phyloP scores from a whole-genome alignment of 2,113 vertebrate genomes.

The Myotis lucifugus region DNA sequence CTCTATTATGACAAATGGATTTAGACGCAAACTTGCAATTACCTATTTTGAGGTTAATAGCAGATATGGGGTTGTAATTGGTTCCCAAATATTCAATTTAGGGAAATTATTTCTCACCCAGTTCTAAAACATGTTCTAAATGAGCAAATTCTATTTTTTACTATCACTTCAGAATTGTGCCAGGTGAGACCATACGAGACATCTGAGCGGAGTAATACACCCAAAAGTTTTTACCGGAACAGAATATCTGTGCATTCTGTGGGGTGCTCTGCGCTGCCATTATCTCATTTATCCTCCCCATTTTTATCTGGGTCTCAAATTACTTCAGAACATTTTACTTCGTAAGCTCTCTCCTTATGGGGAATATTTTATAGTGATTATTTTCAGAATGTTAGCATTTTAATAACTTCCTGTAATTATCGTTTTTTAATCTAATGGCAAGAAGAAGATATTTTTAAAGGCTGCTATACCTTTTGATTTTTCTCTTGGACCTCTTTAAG shows the following conservation, averaged over 20 bases:
- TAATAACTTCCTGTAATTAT: slow-evolving; percentile 3
- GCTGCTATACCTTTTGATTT: not conserved
- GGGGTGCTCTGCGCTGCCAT: not conserved
- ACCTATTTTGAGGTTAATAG: slow-evolving; percentile 78
- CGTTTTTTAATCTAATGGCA: not conserved
- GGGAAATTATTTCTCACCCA: slow-evolving; percentile 73
- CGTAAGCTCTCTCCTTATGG: not conserved
- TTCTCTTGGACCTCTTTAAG: not conserved
- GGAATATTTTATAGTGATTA: not conserved
- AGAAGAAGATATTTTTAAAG: slow-evolving; percentile 29
- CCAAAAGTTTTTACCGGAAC: not conserved
- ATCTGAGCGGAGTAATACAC: not conserved
- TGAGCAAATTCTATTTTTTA: slow-evolving; percentile 75
- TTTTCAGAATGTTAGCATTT: slow-evolving; percentile 36
- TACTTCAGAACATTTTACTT: slow-evolving; percentile 37
- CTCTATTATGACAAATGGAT: slow-evolving; percentile 78
- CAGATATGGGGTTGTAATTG: slow-evolving; percentile 73
- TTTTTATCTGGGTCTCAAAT: slow-evolving; percentile 17
- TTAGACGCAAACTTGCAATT: slow-evolving; percentile 76
- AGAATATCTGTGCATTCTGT: not conserved
- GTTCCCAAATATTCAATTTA: slow-evolving; percentile 80
- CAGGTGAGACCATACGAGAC: slow-evolving; percentile 57
- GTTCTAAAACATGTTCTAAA: slow-evolving; percentile 74
- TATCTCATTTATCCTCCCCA: not conserved
- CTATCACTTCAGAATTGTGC: slow-evolving; percentile 63